Conservation (phyloP, 2,113 vertebrate species). For the Hippocampus zosterae region DNA sequence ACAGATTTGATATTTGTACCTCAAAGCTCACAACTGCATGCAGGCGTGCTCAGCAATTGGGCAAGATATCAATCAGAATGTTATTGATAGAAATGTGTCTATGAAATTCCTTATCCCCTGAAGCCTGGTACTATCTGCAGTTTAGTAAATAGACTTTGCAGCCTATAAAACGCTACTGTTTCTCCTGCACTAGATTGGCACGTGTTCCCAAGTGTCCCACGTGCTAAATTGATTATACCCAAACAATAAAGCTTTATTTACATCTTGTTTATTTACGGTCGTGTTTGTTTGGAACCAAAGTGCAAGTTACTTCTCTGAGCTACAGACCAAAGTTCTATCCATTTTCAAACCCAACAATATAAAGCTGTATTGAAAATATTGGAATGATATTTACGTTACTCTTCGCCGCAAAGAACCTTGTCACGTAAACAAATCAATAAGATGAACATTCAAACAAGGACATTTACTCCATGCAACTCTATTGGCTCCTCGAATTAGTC, state of each 20-base stretch:
- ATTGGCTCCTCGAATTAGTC: not conserved
- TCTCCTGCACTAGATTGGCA: not conserved
- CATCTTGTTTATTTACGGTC: too few relatives aligned
- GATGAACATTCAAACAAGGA: slow-evolving; percentile 13
- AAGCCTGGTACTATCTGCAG: too few relatives aligned
- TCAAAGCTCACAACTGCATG: too few relatives aligned
- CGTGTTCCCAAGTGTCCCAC: not conserved
- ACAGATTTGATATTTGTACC: too few relatives aligned
- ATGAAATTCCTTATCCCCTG: too few relatives aligned
- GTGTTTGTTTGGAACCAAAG: not conserved
- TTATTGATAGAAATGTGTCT: too few relatives aligned
- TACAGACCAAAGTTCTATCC: not conserved
- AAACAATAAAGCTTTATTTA: not conserved
- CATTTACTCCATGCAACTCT: slow-evolving; percentile 4
- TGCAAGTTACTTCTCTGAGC: not conserved
- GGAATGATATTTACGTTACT: not conserved
- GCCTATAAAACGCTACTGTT: not conserved
- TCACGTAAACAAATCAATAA: not conserved
- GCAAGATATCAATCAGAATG: too few relatives aligned
- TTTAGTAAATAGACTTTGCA: too few relatives aligned
- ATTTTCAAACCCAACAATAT: not conserved
- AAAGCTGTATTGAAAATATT: not conserved
- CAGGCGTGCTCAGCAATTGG: too few relatives aligned
- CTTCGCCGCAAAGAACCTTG: not conserved
- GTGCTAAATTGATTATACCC: not conserved